Evolutionary conservation across 2,888 invertebrate genomes (phyloP), one percentile per base, ranked within the genome.

Genomic region (Drosophila borealis): DNA sequence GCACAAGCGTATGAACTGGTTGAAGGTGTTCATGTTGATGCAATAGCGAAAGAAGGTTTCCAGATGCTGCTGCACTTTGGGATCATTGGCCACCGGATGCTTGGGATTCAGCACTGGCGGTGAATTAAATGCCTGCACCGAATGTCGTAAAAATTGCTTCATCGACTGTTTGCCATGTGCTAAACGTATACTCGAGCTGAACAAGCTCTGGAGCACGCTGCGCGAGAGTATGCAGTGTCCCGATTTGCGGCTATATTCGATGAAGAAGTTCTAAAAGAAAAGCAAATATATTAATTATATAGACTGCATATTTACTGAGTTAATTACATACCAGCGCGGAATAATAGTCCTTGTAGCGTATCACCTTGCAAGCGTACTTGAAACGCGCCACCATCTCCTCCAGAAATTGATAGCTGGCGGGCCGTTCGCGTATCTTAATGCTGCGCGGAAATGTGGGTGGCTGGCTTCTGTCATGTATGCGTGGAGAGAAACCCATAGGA

Each of bases 381-480:
- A 98, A 93, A 69, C 97, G 94, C 42, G 95, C 94, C n/a, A 98
- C 94, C 83, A 98, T 94, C 89, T 96, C 96, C 85, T 96, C 96
- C 70, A 98, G 92, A 37, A 98, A 97, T 90, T 97, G 97, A 54
- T 94, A 93, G 77, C 96, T 93, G 1, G 93, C 92, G 34, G 92
- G 89, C 11, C 95, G 93, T 48, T 96, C 95, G 81, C 96, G 96
- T 88, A 99, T 98, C 92, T 97, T 96, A 0, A 98, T 98, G 92
- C 98, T 98, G 19, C 99, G 95, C 0, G 99, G 99, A 93, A 99
- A 99, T 17, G 99, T 98, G 0, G 99, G 98, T n/a, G 99, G 99
- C 60, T 99, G 93, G 53, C 98, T 94, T 45, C 98, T 95, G 92
- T 98, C 98, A 93, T 99, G 99, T 46, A 98, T 96, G 92, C 98